Base-by-base conservation (phyloP, 2,797 vertebrate species). In the Lagocephalus sceleratus region DNA sequence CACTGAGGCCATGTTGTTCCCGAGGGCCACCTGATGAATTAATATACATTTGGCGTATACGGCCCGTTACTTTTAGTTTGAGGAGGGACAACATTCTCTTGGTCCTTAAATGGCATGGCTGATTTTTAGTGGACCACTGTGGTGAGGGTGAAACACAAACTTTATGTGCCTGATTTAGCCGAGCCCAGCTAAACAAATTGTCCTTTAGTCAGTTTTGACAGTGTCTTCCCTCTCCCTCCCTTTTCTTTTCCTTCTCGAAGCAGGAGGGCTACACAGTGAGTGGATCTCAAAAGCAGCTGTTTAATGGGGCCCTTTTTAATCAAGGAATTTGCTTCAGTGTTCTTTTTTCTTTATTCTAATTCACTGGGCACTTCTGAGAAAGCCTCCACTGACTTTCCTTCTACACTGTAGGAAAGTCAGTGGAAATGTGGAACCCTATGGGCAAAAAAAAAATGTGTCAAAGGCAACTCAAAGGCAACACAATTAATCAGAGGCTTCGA, bases 1-100 rank as follows among this genome's bases (percentile, higher is more conserved):
- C 46, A 55, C 45, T 16, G 35, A 62, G 21, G 20, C 20, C 5
- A n/a, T 49, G 70, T 60, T 73, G 69, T 66, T 67, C 63, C 55
- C 21, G 62, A 61, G 54, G 29, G 59, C 46, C 71, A 74, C 47
- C 72, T 78, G 74, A 79, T 58, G 20, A 75, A 71, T 58, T 63
- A 59, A 73, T 68, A 73, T 54, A 68, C 57, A 63, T 32, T 61
- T 50, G 29, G 46, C 66, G 54, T 57, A 39, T 15, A 49, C 39
- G 26, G 58, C 43, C 3, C 2, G 14, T 51, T 74, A 47, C 71
- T 78, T 82, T 77, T 69, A 80, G 64, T 21, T 38, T 26, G 39
- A 47, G 23, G 25, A 35, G n/a, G 23, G 47, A 64, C 75, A 68
- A 69, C 29, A 52, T 48, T 47, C 41, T 47, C 19, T 21, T 44